phyloP scores from a whole-genome alignment of 2,113 vertebrate genomes.

The Odocoileus hemionus region DNA sequence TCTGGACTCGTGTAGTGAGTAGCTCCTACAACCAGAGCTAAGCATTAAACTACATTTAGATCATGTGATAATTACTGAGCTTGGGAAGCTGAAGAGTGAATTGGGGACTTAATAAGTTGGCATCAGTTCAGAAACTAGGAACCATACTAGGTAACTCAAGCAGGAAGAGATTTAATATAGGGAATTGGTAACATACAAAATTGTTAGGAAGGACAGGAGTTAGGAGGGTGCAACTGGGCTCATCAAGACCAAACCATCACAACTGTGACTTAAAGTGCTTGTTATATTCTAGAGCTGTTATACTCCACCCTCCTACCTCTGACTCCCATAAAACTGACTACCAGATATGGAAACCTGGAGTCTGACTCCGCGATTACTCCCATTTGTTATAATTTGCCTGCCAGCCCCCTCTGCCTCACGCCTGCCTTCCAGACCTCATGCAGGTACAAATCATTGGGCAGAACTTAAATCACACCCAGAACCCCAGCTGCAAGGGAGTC shows the following conservation, averaged over 20 bases:
- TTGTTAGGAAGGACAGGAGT: not conserved
- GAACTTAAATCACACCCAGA: not conserved
- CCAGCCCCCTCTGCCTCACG: not conserved
- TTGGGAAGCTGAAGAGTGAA: not conserved
- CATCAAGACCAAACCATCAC: not conserved
- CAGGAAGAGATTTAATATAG: not conserved
- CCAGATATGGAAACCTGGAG: not conserved
- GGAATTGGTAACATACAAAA: not conserved
- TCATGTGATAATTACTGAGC: not conserved
- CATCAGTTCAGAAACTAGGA: not conserved
- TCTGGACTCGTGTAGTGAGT: not conserved
- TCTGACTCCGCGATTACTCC: not conserved
- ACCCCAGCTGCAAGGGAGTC: not conserved
- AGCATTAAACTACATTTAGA: not conserved
- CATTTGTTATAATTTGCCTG: not conserved
- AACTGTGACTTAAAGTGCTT: not conserved
- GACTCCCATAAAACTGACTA: not conserved
- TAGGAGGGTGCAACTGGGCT: not conserved
- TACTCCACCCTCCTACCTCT: not conserved
- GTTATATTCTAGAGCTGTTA: not conserved
- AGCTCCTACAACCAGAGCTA: not conserved
- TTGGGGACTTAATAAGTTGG: not conserved
- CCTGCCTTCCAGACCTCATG: not conserved
- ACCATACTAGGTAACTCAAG: not conserved
- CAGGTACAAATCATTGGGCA: not conserved